A percentile compares a stretch with the other conserved stretches of the same genome.
Conservation (phyloP, 2,888 invertebrate species). For the Tetrapedia diversipes region DNA sequence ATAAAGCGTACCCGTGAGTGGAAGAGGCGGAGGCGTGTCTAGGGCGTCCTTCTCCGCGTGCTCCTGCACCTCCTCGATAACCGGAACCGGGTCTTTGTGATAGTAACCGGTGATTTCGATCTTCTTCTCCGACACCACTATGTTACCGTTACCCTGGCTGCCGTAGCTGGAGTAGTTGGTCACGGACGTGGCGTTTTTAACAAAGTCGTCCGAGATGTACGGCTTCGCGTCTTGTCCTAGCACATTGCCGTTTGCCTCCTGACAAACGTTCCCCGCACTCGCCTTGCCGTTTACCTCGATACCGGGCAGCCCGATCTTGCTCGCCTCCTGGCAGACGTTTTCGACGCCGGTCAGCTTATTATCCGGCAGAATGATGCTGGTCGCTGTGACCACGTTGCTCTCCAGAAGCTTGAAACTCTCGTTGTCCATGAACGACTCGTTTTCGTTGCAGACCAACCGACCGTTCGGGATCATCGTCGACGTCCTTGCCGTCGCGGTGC, state of each 20-base stretch:
- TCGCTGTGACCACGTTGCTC: slow-evolving; percentile 56
- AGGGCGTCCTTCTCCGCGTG: slow-evolving; percentile 48
- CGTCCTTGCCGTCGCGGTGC: slow-evolving; percentile 55
- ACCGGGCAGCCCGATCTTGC: slow-evolving; percentile 40
- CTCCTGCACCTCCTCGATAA: slow-evolving; percentile 44
- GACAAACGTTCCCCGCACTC: slow-evolving; percentile 41
- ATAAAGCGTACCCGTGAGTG: slow-evolving; percentile 72
- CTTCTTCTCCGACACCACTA: slow-evolving; percentile 75
- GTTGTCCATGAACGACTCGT: slow-evolving; percentile 59
- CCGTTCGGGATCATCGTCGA: slow-evolving; percentile 56
- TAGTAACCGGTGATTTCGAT: slow-evolving; percentile 75
- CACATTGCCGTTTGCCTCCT: slow-evolving; percentile 27
- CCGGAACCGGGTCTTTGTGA: slow-evolving; percentile 63
- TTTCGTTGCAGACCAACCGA: slow-evolving; percentile 51
- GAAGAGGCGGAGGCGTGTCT: slow-evolving; percentile 78
- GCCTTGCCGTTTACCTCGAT: slow-evolving; percentile 54
- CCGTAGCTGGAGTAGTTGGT: slow-evolving; percentile 57
- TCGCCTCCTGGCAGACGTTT: slow-evolving; percentile 51
- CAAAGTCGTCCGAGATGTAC: slow-evolving; percentile 43
- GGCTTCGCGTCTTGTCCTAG: slow-evolving; percentile 21
- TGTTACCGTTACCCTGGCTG: slow-evolving; percentile 49
- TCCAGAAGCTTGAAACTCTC: slow-evolving; percentile 67
- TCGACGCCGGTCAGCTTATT: slow-evolving; percentile 47
- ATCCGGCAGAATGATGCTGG: slow-evolving; percentile 53
- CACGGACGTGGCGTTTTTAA: slow-evolving; percentile 46